Evolutionary conservation across 2,888 invertebrate genomes (phyloP), one percentile per base, ranked within the genome.

Genomic region (Bombylius major): DNA sequence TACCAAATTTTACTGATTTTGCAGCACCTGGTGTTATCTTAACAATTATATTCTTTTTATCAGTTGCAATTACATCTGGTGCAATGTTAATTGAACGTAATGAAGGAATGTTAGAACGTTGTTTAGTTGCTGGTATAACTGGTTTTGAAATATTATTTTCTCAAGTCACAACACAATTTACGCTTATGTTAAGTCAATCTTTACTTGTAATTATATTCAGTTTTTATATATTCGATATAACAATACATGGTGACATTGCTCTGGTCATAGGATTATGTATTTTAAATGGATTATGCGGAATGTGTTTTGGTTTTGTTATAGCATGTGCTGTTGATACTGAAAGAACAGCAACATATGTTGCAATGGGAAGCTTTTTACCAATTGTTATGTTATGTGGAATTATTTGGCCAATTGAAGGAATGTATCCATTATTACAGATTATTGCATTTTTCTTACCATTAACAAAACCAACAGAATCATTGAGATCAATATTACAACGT

Each of bases 361-460:
- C 90, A 0, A 78, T 91, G 72, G 91, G 91, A 0, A 89, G 89
- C 1, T 91, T 91, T 71, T 71, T 91, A 58, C 91, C 91, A 3
- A 87, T 90, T 70, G 84, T 91, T 31, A 81, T 91, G 82, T 73
- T 91, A 6, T 90, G 90, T 63, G 91, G 91, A 52, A 91, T 95
- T 59, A 87, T 96, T 63, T 96, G 96, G 96, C 96, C 96, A 0
- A 79, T 93, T 59, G 91, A 96, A 78, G 93, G 87, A 47, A 95
- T 96, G 89, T 90, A 91, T 67, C 73, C 79, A 0, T 65, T 83
- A 47, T 76, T 93, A 5, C 81, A 81, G 68, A 82, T 82, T 68
- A 68, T 91, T 48, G 86, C 89, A 62, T 83, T 79, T 63, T 75
- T 88, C 48, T 77, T 95, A 31, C 95, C 95, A 0, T 77, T 94